A percentile compares a stretch with the other conserved stretches of the same genome.
Conservation (phyloP, 2,113 vertebrate species). For the Tautogolabrus adspersus region DNA sequence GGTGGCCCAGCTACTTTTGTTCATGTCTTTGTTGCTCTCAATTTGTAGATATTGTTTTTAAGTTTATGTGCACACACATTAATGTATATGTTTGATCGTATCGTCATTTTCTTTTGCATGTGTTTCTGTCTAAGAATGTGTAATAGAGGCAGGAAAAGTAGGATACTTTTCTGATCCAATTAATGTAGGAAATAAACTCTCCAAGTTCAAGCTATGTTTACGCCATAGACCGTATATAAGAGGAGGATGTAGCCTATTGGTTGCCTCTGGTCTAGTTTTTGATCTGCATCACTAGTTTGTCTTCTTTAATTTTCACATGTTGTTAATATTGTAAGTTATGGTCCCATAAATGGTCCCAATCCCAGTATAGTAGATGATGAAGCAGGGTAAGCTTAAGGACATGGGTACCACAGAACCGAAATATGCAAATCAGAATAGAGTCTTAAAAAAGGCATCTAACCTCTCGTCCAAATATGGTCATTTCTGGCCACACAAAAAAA, state of each 20-base stretch:
- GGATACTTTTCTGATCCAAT: constrained; percentile 14
- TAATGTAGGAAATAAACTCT: background rate
- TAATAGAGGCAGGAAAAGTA: constrained; percentile 11
- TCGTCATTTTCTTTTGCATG: constrained; percentile 23
- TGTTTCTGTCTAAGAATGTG: constrained; percentile 27
- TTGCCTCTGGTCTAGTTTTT: background rate
- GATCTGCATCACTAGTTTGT: no score
- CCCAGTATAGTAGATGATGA: background rate
- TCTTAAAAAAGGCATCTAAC: no score
- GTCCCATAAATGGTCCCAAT: background rate
- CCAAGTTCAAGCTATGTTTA: constrained; percentile 4
- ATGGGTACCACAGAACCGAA: no score
- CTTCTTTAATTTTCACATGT: no score
- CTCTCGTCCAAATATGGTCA: background rate
- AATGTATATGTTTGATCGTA: background rate
- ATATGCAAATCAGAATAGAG: no score
- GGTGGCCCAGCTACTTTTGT: constrained; percentile 5
- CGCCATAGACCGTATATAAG: background rate
- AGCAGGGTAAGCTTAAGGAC: background rate
- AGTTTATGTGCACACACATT: constrained; percentile 10
- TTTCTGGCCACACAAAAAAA: background rate
- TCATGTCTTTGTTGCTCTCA: constrained; percentile 2
- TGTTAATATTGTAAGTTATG: background rate
- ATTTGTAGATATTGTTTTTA: constrained; percentile 8
- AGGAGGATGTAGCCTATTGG: background rate